Conservation (phyloP, 2,888 invertebrate genomes). For the Laspeyria flexula region DNA sequence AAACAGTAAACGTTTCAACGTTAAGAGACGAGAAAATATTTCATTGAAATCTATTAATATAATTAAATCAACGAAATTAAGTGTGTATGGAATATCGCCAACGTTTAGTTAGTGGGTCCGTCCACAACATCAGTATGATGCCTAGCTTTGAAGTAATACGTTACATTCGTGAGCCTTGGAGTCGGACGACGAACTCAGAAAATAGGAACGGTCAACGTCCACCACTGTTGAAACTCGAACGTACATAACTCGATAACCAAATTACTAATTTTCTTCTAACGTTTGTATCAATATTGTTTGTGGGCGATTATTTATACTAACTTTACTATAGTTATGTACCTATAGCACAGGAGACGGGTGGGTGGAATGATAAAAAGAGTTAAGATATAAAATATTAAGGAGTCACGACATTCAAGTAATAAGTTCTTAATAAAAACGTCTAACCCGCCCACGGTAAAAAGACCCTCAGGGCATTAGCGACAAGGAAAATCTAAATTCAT, state of each 20-base stretch:
- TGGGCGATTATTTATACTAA: not conserved
- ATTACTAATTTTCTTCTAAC: conserved; percentile 1
- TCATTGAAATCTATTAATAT: no score
- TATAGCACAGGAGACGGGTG: not conserved
- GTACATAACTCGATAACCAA: conserved; percentile 36
- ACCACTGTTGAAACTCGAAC: conserved; percentile 42
- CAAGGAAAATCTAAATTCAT: not conserved
- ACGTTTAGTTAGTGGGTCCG: conserved; percentile 24
- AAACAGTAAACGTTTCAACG: no score
- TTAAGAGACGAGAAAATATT: no score
- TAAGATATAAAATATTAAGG: not conserved
- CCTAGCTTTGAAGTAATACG: conserved; percentile 44
- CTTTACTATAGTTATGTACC: not conserved
- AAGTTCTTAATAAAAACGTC: not conserved
- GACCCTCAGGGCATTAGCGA: not conserved
- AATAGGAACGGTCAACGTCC: conserved; percentile 49
- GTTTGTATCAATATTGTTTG: not conserved
- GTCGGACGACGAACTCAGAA: conserved; percentile 57
- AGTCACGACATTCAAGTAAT: not conserved
- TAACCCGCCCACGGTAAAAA: not conserved
- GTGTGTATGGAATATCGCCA: conserved; percentile 26
- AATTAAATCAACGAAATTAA: not conserved
- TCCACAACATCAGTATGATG: conserved; percentile 27
- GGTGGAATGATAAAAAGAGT: not conserved
- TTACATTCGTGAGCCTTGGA: conserved; percentile 52